These are phyloP conservation scores for Alsophila aescularia DNA, from an alignment of 2,888 invertebrate species.

Conservation along the genomic window DNA sequence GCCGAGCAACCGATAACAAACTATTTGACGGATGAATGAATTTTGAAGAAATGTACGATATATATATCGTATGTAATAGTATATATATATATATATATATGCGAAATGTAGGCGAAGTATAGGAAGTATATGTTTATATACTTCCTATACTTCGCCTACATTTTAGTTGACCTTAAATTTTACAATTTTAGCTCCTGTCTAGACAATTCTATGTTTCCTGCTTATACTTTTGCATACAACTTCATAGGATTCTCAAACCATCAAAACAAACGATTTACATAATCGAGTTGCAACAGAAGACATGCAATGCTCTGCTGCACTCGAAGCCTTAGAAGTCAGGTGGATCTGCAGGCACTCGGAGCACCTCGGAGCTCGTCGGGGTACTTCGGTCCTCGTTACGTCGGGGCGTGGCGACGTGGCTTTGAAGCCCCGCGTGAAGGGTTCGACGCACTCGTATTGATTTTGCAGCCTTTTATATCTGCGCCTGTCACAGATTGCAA, in stretches of 20 bases:
- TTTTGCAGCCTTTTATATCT: slow-evolving; percentile 37
- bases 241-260: slow-evolving; percentile 7
- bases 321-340: slow-evolving; percentile 50
- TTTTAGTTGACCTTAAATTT: too few species aligned
- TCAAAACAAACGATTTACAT: slow-evolving; percentile 12
- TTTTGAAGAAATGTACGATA: too few species aligned
- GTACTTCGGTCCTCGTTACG: not conserved
- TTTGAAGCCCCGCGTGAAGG: slow-evolving; percentile 53
- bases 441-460: slow-evolving; percentile 59
- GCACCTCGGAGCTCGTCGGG: slow-evolving; percentile 28
- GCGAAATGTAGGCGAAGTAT: too few species aligned
- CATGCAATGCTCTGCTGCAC: slow-evolving; percentile 35
- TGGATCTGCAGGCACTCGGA: slow-evolving; percentile 53
- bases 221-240: not conserved
- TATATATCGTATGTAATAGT: too few species aligned
- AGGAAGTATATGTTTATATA: too few species aligned
- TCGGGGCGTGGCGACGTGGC: slow-evolving; percentile 21
- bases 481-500: slow-evolving; percentile 26
- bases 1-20: too few species aligned
- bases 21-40: too few species aligned
- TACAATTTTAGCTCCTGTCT: not conserved
- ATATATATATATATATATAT: too few species aligned
- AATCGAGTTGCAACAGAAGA: slow-evolving; percentile 36
- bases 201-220: too few species aligned
- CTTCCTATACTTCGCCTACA: too few species aligned